Evolutionary conservation across 2,888 invertebrate genomes (phyloP), one percentile per base, ranked within the genome.

Genomic region (Linnaemya tessellans): DNA sequence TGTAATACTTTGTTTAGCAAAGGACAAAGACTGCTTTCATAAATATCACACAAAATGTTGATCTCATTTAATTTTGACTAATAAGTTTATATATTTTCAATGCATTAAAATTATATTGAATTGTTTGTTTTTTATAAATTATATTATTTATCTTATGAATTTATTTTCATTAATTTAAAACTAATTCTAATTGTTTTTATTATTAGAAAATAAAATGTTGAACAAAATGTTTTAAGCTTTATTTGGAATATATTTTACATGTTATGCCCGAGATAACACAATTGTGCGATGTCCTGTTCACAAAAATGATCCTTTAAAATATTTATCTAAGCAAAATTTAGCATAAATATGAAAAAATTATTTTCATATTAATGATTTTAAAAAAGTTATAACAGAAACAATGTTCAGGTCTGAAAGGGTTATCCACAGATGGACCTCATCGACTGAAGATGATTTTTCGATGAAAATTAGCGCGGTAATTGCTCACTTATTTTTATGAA

Each of bases 1-100:
- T 7, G 49, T 7, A 49, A 75, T 51, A 35, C 64, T 65, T 58
- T 65, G 75, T 25, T 65, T 77, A 30, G 51, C 75, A 30, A 65
- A 54, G 41, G 65, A 25, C 38, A 35, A 62, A 35, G 49, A 46
- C 62, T 60, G 35, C 49, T 73, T 41, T 35, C 11, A 46, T 20
- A 20, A 62, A 18, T 62, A 62, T 60, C 38, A 60, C 10, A n/a
- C 38, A 18, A 60, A 38, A 38, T 60, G 60, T 18, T 41, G 13
- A 41, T 41, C 41, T 41, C 41, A 41, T 41, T 41, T 41, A 41
- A 15, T 7, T 35, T 60, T 20, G 8, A 11, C 9, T 38, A 38
- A 13, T 38, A 35, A 18, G n/a, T 9, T 18, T 49, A 49, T 49
- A 49, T 49, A n/a, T 49, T 49, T 49, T 49, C 1, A 49, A 3